Conservation (phyloP, 2,888 invertebrate genomes). For the Eupithecia inturbata region DNA sequence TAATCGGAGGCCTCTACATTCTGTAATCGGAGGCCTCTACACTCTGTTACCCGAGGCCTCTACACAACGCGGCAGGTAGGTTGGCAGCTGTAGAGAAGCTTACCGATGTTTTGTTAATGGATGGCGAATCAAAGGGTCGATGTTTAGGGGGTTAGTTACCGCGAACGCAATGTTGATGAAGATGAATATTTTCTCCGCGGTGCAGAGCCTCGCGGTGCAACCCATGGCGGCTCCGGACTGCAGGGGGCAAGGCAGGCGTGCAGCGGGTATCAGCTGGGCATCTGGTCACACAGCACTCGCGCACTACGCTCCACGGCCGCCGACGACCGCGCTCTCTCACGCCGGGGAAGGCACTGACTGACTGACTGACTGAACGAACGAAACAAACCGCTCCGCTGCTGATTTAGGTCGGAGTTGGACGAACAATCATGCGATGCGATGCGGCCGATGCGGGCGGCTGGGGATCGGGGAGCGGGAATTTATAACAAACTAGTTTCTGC, state of each 20-base stretch:
- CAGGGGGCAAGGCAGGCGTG: not conserved
- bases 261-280: conserved; percentile 20
- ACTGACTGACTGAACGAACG: not conserved
- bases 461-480: no score
- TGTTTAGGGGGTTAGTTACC: conserved; percentile 56
- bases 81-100: no score
- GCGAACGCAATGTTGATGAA: conserved; percentile 81
- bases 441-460: no score
- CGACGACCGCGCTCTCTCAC: conserved; percentile 10
- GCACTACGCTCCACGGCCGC: not conserved
- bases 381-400: not conserved
- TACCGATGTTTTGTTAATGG: no score
- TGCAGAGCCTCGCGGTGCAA: conserved; percentile 69
- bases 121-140: conserved; percentile 1
- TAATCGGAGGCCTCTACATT: no score
- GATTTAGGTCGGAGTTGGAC: no score
- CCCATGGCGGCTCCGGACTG: conserved; percentile 54
- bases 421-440: no score
- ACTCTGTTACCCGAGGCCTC: no score
- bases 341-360: conserved; percentile 34
- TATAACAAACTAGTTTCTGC: no score
- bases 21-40: no score
- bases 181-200: conserved; percentile 75
- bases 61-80: no score
- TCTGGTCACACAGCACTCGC: not conserved